Evolutionary conservation across 2,113 vertebrate species (phyloP).

Genomic region (Nibea albiflora): DNA sequence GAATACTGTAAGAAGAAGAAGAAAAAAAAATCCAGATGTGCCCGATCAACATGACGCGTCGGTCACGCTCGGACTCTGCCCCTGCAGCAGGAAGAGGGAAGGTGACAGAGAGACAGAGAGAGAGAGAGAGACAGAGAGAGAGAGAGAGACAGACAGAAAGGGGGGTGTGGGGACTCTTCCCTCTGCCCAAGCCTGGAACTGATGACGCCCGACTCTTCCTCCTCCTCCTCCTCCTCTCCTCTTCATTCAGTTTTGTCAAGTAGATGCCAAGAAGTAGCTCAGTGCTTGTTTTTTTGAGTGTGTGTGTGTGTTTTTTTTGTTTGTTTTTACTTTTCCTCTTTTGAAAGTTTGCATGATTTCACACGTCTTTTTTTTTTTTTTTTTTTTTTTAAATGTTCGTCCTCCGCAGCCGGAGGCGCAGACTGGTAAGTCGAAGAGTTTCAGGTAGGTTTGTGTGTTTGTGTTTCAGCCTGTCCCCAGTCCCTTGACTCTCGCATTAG

Average conservation of each 20-base stretch:
- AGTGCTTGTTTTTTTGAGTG: conserved; percentile 84
- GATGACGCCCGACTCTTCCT: conserved; percentile 64
- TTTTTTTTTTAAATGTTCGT: conserved; percentile 10
- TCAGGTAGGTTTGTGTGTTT: conserved; percentile 90
- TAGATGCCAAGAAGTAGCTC: conserved; percentile 89
- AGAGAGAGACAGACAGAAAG: conserved; percentile 32
- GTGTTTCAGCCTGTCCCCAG: conserved; percentile 77
- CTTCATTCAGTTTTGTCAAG: conserved; percentile 89
- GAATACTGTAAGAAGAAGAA: conserved; percentile 74
- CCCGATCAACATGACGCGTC: conserved; percentile 68
- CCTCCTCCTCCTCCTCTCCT: conserved; percentile 68
- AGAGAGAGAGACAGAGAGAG: conserved; percentile 24
- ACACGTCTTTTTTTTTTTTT: conserved; percentile 55
- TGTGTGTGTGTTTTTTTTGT: conserved; percentile 31
- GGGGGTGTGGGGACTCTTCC: conserved; percentile 37
- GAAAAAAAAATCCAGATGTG: conserved; percentile 84
- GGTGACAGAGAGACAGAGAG: conserved; percentile 12
- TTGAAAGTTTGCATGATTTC: conserved; percentile 78
- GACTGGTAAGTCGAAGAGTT: conserved; percentile 77
- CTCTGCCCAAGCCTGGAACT: conserved; percentile 75
- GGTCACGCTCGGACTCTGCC: conserved; percentile 67
- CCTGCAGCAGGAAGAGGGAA: conserved; percentile 61
- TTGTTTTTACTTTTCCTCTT: conserved; percentile 58
- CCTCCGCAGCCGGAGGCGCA: conserved; percentile 60
- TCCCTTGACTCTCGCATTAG: conserved; percentile 51